A percentile compares a stretch with the other conserved stretches of the same genome.
Evolutionary conservation across 2,888 invertebrate species (phyloP).

Genomic region (Brachypalpus laphriformis): DNA sequence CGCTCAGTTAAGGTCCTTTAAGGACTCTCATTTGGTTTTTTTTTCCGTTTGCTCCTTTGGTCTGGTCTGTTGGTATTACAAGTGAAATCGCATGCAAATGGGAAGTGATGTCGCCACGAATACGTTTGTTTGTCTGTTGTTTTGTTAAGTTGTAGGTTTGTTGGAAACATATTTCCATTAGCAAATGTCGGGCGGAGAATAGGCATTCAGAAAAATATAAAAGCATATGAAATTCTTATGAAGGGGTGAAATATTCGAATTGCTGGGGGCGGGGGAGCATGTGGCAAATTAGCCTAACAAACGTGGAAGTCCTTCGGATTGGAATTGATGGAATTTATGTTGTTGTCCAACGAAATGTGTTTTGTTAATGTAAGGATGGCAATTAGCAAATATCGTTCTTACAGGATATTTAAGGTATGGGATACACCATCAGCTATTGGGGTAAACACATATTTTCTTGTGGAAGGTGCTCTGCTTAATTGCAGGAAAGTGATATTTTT

Average conservation of each 20-base stretch:
- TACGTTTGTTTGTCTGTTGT: slow-evolving; percentile 72
- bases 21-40: slow-evolving; percentile 52
- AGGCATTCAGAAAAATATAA: slow-evolving; percentile 63
- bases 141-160: slow-evolving; percentile 72
- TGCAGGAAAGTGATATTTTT: no score
- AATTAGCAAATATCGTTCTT: slow-evolving; percentile 61
- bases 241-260: slow-evolving; percentile 39
- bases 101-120: slow-evolving; percentile 69
- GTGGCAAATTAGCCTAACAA: slow-evolving; percentile 52
- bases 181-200: slow-evolving; percentile 50
- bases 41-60: slow-evolving; percentile 32
- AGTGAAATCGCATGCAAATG: slow-evolving; percentile 71
- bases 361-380: slow-evolving; percentile 50
- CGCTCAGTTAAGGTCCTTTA: slow-evolving; percentile 70
- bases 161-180: slow-evolving; percentile 72
- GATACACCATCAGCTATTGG: no score
- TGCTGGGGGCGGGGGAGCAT: not conserved
- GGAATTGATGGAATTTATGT: slow-evolving; percentile 54
- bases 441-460: no score
- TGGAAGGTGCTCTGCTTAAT: no score
- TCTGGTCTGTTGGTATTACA: slow-evolving; percentile 54
- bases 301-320: slow-evolving; percentile 31
- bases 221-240: slow-evolving; percentile 64
- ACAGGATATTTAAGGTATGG: not conserved
- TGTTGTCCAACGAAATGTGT: slow-evolving; percentile 45